These are phyloP conservation scores for Oreohelix idahoensis DNA, from an alignment of 1,140 invertebrate genomes.

Conservation along the genomic window DNA sequence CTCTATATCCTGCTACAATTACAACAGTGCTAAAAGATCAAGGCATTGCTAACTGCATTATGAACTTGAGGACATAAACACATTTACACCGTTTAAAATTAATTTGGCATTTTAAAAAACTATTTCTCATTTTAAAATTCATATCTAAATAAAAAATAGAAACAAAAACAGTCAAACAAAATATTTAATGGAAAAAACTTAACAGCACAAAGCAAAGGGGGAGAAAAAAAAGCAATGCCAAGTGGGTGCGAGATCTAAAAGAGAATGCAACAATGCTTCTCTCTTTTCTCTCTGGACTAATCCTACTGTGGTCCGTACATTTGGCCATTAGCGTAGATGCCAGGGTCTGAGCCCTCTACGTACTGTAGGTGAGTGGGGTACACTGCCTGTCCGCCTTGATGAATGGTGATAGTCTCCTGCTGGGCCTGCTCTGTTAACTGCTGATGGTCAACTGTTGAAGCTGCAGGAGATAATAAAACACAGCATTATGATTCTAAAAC, in stretches of 20 bases:
- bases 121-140: too few species aligned
- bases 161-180: neutral
- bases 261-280: neutral
- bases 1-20: too few species aligned
- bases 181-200: neutral
- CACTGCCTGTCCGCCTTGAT: slow-evolving; percentile 70
- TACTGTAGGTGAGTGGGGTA: slow-evolving; percentile 81
- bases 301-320: slow-evolving; percentile 73
- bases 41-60: too few species aligned
- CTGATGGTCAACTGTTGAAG: slow-evolving; percentile 52
- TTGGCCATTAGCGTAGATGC: slow-evolving; percentile 81
- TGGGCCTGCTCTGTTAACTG: slow-evolving; percentile 56
- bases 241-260: neutral
- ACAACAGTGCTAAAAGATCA: too few species aligned
- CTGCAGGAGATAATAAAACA: slow-evolving; percentile 37
- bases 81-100: too few species aligned
- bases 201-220: neutral
- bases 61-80: too few species aligned
- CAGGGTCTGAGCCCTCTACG: slow-evolving; percentile 80
- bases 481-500: too few species aligned
- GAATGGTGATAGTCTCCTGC: slow-evolving; percentile 69
- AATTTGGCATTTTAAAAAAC: neutral
- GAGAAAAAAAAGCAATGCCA: slow-evolving; percentile 23
- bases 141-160: neutral
- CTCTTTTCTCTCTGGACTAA: neutral